A percentile compares a stretch with the other conserved stretches of the same genome.
Evolutionary conservation across 2,888 invertebrate species (phyloP).

Genomic region (Rapana venosa): DNA sequence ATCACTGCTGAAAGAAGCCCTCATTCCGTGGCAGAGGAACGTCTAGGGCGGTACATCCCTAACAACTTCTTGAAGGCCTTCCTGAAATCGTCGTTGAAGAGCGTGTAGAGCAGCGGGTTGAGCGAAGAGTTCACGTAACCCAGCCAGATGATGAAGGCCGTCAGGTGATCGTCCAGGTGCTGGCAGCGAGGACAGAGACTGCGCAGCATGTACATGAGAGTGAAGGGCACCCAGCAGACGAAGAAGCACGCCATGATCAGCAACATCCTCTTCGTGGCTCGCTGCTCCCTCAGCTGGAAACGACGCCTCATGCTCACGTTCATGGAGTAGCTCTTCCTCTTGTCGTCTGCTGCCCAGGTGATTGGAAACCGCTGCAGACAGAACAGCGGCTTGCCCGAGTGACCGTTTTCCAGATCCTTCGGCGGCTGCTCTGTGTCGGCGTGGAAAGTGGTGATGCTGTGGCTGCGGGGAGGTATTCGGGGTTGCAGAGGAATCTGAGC

Average conservation of each 20-base stretch:
- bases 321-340: slow-evolving; percentile 48
- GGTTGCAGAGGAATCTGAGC: background rate
- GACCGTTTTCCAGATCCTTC: slow-evolving; percentile 18
- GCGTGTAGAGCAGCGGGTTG: slow-evolving; percentile 78
- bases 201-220: slow-evolving; percentile 76
- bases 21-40: slow-evolving; percentile 4
- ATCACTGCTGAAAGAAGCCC: background rate
- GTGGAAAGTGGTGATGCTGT: slow-evolving; percentile 53
- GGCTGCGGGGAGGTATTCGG: slow-evolving; percentile 37
- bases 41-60: slow-evolving; percentile 44
- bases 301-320: slow-evolving; percentile 64
- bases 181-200: slow-evolving; percentile 69
- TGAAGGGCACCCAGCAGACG: slow-evolving; percentile 78
- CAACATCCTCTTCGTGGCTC: slow-evolving; percentile 78
- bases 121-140: slow-evolving; percentile 78
- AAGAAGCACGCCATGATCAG: slow-evolving; percentile 78
- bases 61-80: slow-evolving; percentile 73
- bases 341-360: slow-evolving; percentile 34
- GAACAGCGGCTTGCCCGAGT: slow-evolving; percentile 1
- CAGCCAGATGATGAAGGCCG: slow-evolving; percentile 77
- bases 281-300: slow-evolving; percentile 75
- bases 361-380: slow-evolving; percentile 48
- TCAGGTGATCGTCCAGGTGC: slow-evolving; percentile 68
- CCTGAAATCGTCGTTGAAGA: slow-evolving; percentile 78
- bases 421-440: slow-evolving; percentile 7